Evolutionary conservation across 1,140 invertebrate genomes (phyloP), one percentile per base, ranked within the genome.

Genomic region (Cardiocondyla obscurior): DNA sequence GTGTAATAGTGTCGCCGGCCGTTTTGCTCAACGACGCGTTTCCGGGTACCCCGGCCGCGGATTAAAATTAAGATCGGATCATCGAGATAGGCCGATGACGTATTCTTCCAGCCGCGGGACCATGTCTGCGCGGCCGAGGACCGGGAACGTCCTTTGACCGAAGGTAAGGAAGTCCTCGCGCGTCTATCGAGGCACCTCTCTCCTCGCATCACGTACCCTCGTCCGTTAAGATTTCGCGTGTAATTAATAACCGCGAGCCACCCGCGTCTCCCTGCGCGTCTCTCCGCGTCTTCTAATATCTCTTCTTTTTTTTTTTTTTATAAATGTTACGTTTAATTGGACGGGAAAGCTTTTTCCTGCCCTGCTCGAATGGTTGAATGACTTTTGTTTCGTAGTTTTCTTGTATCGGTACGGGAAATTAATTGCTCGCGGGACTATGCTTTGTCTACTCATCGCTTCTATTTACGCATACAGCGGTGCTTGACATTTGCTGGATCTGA

Each of bases 81-180:
- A 16, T 72, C 14, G 16, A 33, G 30, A 30, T 36, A n/a, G 30
- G 8, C 60, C 42, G 74, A 76, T 62, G 57, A 76, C 55, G 72
- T 42, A 33, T 19, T 57, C 28, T 30, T 22, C 25, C 39, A n/a
- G 22, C n/a, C 28, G n/a, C 51, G 14, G 19, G n/a, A 55, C 7
- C 33, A 79, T 65, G 74, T 77, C 39, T 46, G 22, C 46, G 62
- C 44, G 14, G 46, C 42, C 30, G 46, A 42, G 16, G 46, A 67
- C 7, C 22, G 16, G 22, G 28, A 69, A 67, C 62, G 33, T 53
- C 25, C 74, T 55, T 7, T 79, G 28, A 74, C 46, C 55, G 55
- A 69, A 79, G 74, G 74, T n/a, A 79, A n/a, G n/a, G n/a, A n/a
- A 79, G 62, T 76, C 19, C 16, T 12, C 25, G 6, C 57, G 12